phyloP scores from a whole-genome alignment of 2,888 invertebrate genomes.

The Protophormia terraenovae region DNA sequence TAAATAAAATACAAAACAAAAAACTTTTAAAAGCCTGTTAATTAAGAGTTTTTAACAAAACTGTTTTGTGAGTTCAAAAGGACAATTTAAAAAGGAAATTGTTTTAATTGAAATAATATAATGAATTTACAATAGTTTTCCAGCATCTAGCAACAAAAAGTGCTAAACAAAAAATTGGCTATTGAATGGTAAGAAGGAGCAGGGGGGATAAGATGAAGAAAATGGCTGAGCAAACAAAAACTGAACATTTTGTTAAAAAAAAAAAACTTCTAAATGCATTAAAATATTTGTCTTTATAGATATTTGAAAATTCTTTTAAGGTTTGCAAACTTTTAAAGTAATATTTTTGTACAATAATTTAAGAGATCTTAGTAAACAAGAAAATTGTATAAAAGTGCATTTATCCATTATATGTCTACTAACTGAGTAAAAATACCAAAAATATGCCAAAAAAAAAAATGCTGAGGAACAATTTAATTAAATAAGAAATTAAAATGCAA shows the following conservation, averaged over 20 bases:
- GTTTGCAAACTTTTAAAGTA: not conserved
- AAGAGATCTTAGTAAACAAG: not conserved
- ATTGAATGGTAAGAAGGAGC: too few relatives aligned
- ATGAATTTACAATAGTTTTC: conserved; percentile 54
- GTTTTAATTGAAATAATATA: conserved; percentile 59
- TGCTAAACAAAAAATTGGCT: not conserved
- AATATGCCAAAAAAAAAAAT: too few relatives aligned
- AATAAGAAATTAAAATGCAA: too few relatives aligned
- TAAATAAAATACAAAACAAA: too few relatives aligned
- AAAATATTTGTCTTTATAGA: not conserved
- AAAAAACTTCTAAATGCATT: conserved; percentile 44
- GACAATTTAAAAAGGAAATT: conserved; percentile 59
- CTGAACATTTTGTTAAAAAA: conserved; percentile 1
- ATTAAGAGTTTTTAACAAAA: conserved; percentile 65
- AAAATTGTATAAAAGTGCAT: not conserved
- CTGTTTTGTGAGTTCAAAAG: conserved; percentile 55
- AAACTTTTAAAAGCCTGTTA: conserved; percentile 66
- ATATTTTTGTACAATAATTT: not conserved
- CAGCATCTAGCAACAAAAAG: not conserved
- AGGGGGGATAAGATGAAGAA: too few relatives aligned
- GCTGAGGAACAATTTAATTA: too few relatives aligned
- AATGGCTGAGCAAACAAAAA: conserved; percentile 25
- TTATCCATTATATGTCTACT: too few relatives aligned
- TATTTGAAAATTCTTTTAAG: not conserved
- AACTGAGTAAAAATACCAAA: too few relatives aligned